These are phyloP conservation scores for Sebastes baramenuke DNA, from an alignment of 2,797 vertebrate genomes.

Conservation along the genomic window DNA sequence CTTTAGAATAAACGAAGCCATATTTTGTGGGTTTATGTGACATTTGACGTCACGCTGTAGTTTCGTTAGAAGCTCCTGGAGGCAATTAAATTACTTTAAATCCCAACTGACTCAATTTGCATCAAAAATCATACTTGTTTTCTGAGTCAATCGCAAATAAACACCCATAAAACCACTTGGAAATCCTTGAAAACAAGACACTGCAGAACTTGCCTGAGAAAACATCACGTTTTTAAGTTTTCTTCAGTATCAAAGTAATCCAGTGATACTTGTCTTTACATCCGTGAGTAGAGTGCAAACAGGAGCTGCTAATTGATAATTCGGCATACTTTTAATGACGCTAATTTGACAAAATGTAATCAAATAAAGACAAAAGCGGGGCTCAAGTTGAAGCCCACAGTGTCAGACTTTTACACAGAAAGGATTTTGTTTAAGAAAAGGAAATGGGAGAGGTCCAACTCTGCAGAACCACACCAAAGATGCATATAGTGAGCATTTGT, in stretches of 20 bases:
- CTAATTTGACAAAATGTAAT: neutral
- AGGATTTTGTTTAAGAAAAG: slow-evolving; percentile 6
- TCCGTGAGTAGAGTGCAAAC: neutral
- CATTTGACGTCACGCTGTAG: neutral
- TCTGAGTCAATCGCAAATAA: neutral
- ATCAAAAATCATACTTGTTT: neutral
- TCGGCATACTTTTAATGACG: neutral
- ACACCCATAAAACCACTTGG: neutral
- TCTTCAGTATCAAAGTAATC: neutral
- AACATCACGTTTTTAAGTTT: neutral
- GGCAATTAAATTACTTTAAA: neutral
- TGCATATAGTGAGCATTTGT: slow-evolving; percentile 16
- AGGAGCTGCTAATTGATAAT: neutral
- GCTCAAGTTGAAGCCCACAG: neutral
- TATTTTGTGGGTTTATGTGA: slow-evolving; percentile 11
- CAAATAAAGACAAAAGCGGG: too few relatives aligned
- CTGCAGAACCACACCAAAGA: slow-evolving; percentile 39
- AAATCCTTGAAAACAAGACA: fast-evolving
- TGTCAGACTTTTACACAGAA: neutral
- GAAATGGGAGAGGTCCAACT: slow-evolving; percentile 37
- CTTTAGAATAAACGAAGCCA: neutral
- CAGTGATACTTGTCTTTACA: neutral
- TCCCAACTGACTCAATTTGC: neutral
- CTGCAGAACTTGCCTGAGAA: neutral
- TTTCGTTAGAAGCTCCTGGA: neutral